Percentiles rank a stretch among this genome's conserved stretches.
Evolutionary conservation across 2,113 vertebrate species (phyloP).

Genomic region (Vireo altiloquus): DNA sequence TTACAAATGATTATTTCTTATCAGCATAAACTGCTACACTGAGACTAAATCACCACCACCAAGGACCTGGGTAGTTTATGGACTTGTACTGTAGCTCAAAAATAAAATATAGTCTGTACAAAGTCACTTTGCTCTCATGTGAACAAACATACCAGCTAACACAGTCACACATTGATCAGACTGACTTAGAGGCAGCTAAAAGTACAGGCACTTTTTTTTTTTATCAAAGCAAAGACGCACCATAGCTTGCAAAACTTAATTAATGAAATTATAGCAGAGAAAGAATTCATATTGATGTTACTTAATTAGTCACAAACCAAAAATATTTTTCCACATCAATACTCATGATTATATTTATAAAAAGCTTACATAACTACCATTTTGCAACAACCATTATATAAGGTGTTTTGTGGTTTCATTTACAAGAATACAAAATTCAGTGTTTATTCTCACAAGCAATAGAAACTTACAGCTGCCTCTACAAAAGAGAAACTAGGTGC

Average conservation of each 20-base stretch:
- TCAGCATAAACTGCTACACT: background rate
- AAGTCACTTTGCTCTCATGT: background rate
- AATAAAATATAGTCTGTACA: background rate
- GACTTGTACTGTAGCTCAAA: background rate
- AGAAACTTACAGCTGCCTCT: background rate
- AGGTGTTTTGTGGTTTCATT: background rate
- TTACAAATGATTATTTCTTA: background rate
- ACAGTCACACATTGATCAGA: background rate
- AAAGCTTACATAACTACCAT: background rate
- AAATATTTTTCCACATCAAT: background rate
- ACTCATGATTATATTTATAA: background rate
- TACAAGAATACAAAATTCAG: background rate
- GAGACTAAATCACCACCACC: background rate
- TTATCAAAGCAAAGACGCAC: background rate
- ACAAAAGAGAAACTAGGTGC: background rate
- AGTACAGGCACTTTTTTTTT: background rate
- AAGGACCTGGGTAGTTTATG: background rate
- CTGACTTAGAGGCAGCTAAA: background rate
- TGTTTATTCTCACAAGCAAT: background rate
- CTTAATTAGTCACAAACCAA: background rate
- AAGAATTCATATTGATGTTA: background rate
- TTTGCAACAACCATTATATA: background rate
- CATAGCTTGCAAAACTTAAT: background rate
- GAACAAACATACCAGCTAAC: background rate
- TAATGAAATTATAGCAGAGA: background rate